A percentile compares a stretch with the other conserved stretches of the same genome.
Evolutionary conservation across 2,888 invertebrate genomes (phyloP).

Genomic region (Synergus laeviventris): DNA sequence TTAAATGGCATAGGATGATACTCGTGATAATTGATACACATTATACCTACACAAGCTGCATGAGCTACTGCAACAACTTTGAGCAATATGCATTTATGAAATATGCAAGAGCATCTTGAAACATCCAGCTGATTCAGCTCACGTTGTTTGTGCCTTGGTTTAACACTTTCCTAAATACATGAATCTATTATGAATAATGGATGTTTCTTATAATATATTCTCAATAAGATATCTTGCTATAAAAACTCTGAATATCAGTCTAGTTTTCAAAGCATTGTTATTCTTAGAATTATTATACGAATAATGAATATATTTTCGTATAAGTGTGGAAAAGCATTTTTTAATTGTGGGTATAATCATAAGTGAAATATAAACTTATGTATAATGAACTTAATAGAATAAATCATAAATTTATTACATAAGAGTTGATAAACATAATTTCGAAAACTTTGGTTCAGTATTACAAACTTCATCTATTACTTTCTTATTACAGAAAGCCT

Average conservation of each 20-base stretch:
- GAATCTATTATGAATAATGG: slow-evolving; percentile 30
- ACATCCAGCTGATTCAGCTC: slow-evolving; percentile 33
- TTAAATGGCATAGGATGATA: neutral
- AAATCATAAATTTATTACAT: neutral
- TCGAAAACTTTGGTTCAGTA: neutral
- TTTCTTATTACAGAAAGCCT: slow-evolving; percentile 84
- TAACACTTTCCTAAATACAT: slow-evolving; percentile 24
- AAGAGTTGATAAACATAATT: neutral
- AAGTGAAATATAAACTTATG: neutral
- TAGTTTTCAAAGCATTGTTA: neutral
- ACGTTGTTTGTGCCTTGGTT: slow-evolving; percentile 13
- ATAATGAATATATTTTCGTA: too few relatives aligned
- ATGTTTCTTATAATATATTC: neutral
- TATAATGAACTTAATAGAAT: neutral
- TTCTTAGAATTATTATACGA: too few relatives aligned
- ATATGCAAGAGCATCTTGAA: slow-evolving; percentile 34
- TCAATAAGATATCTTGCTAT: neutral
- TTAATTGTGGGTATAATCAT: neutral
- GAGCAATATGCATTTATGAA: slow-evolving; percentile 23
- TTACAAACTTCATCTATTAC: slow-evolving; percentile 5
- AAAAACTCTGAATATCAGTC: neutral
- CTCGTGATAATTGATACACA: neutral
- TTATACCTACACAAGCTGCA: slow-evolving; percentile 6
- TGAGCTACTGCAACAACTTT: slow-evolving; percentile 20
- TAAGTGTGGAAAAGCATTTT: too few relatives aligned